A percentile compares a stretch with the other conserved stretches of the same genome.
Evolutionary conservation across 1,140 invertebrate species (phyloP).

Genomic region (Leptinotarsa defecta): DNA sequence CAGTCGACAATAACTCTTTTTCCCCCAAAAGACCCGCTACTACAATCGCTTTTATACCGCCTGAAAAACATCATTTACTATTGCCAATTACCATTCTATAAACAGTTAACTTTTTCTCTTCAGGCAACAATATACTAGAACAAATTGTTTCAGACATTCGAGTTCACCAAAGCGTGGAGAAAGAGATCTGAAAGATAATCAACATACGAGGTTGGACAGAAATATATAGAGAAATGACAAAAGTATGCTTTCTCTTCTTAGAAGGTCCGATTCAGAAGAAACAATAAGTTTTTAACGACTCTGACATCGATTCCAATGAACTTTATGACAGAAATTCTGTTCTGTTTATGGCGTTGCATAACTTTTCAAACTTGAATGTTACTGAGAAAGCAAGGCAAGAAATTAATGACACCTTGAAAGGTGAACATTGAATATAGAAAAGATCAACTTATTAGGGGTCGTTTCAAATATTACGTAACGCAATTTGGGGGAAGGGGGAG

Average conservation of each 20-base stretch:
- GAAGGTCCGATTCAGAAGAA: too few relatives aligned
- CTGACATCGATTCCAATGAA: too few relatives aligned
- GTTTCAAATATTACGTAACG: not conserved
- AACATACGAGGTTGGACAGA: slow-evolving; percentile 18
- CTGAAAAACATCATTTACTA: not conserved
- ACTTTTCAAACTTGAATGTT: too few relatives aligned
- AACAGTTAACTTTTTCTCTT: slow-evolving; percentile 7
- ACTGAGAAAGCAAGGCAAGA: too few relatives aligned
- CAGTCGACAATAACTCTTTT: too few relatives aligned
- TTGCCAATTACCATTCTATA: slow-evolving; percentile 5
- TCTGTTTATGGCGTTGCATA: too few relatives aligned
- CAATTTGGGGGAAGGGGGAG: too few relatives aligned
- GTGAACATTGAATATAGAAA: not conserved
- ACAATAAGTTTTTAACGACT: too few relatives aligned
- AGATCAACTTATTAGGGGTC: slow-evolving; percentile 30
- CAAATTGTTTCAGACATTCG: not conserved
- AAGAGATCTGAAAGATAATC: not conserved
- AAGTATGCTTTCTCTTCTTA: too few relatives aligned
- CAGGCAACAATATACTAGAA: not conserved
- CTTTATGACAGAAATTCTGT: too few relatives aligned
- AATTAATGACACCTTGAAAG: too few relatives aligned
- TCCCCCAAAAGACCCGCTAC: not conserved
- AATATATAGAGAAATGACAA: not conserved
- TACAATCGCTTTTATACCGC: not conserved
- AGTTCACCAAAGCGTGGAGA: not conserved